These are phyloP conservation scores for Aldabrachelys gigantea DNA, from an alignment of 2,113 vertebrate genomes.

Conservation along the genomic window DNA sequence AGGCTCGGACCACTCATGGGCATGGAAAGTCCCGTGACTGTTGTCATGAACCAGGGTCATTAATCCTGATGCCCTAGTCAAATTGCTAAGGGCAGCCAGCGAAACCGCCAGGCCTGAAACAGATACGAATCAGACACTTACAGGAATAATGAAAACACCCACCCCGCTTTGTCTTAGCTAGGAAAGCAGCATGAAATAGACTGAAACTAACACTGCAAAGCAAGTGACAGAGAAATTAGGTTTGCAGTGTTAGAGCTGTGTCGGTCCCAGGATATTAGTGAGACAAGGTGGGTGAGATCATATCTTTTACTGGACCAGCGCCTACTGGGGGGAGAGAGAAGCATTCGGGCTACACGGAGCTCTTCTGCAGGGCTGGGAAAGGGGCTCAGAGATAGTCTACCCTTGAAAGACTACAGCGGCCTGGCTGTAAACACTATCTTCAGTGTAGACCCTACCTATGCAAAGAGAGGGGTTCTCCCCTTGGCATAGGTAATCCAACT, in stretches of 20 bases:
- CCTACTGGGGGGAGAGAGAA: neutral
- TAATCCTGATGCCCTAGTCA: neutral
- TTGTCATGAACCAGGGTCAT: neutral
- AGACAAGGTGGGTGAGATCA: neutral
- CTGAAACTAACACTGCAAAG: neutral
- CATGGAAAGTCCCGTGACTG: fast-evolving
- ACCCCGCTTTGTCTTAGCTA: neutral
- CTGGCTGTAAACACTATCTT: neutral
- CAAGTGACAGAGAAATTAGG: neutral
- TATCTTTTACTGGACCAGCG: neutral
- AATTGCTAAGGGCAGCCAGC: neutral
- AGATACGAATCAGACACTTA: neutral
- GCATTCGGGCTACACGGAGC: neutral
- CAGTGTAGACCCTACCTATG: neutral
- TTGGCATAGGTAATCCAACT: neutral
- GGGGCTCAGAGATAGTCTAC: neutral
- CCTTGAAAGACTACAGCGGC: neutral
- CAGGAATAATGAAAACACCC: neutral
- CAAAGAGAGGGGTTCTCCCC: neutral
- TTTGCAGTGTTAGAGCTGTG: neutral
- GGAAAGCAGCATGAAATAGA: neutral
- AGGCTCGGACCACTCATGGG: neutral
- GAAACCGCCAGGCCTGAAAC: neutral
- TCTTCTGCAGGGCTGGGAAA: neutral
- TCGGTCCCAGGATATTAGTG: neutral